Percentiles rank a stretch among this genome's conserved stretches.
Conservation (phyloP, 1,140 invertebrate genomes). For the Augochlora pura region DNA sequence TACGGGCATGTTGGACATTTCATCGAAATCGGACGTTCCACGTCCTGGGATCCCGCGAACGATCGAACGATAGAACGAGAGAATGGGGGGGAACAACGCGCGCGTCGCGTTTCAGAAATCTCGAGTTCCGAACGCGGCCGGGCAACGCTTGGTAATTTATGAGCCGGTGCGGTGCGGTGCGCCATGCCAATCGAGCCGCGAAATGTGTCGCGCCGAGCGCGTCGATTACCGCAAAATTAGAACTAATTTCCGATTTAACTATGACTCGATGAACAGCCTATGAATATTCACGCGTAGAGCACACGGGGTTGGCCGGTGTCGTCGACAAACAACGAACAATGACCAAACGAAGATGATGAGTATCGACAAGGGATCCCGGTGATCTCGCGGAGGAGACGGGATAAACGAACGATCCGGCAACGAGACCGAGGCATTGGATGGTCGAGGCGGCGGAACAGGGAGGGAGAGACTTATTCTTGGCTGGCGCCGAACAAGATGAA, state of each 20-base stretch:
- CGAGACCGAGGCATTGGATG: background rate
- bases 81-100: too few species aligned
- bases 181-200: slow-evolving; percentile 18
- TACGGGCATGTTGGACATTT: too few species aligned
- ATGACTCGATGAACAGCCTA: slow-evolving; percentile 26
- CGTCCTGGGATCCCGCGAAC: too few species aligned
- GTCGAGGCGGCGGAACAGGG: background rate
- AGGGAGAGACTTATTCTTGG: slow-evolving; percentile 21
- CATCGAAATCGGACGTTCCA: too few species aligned
- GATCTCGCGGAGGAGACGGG: slow-evolving; percentile 4
- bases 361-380: too few species aligned
- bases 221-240: slow-evolving; percentile 39
- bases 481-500: slow-evolving; percentile 9
- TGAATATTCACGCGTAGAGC: slow-evolving; percentile 31
- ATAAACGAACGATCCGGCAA: background rate
- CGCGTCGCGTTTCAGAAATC: too few species aligned
- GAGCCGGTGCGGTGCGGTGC: too few species aligned
- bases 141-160: slow-evolving; percentile 12
- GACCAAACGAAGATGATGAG: background rate
- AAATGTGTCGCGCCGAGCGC: slow-evolving; percentile 18
- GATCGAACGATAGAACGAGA: too few species aligned
- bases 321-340: background rate
- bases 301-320: background rate
- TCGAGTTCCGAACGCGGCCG: too few species aligned
- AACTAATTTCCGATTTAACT: slow-evolving; percentile 37